Conservation (phyloP, 2,888 invertebrate species). For the Tanaodytes sp. region DNA sequence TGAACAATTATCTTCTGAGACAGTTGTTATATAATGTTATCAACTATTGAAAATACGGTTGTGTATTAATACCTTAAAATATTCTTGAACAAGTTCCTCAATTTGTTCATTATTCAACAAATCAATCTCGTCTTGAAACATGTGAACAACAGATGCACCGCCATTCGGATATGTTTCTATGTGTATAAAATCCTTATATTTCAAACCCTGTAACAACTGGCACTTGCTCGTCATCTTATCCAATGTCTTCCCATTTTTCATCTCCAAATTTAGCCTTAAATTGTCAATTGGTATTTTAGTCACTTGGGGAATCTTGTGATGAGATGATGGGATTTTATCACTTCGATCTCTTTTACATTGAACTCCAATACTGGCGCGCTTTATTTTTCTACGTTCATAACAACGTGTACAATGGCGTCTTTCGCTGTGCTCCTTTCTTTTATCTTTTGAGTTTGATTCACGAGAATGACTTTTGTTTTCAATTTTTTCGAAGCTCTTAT, state of each 20-base stretch:
- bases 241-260: constrained; percentile 65
- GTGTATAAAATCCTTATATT: constrained; percentile 83
- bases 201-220: constrained; percentile 74
- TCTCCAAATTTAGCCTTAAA: constrained; percentile 67
- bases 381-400: constrained; percentile 80
- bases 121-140: constrained; percentile 92
- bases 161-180: constrained; percentile 96
- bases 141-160: constrained; percentile 91
- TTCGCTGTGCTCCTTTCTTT: constrained; percentile 66
- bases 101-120: constrained; percentile 81
- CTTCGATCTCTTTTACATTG: constrained; percentile 79
- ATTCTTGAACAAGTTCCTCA: constrained; percentile 88
- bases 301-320: constrained; percentile 58
- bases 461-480: constrained; percentile 58
- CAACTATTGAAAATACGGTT: too few species aligned
- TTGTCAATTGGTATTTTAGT: constrained; percentile 65
- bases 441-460: constrained; percentile 64
- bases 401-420: constrained; percentile 78
- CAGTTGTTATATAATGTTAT: too few species aligned
- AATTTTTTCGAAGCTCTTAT: constrained; percentile 15
- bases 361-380: constrained; percentile 81
- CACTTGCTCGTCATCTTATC: constrained; percentile 59
- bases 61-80: constrained; percentile 89
- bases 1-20: too few species aligned
- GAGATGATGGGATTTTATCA: constrained; percentile 58